phyloP scores from a whole-genome alignment of 2,113 vertebrate genomes.

The Poecile atricapillus region DNA sequence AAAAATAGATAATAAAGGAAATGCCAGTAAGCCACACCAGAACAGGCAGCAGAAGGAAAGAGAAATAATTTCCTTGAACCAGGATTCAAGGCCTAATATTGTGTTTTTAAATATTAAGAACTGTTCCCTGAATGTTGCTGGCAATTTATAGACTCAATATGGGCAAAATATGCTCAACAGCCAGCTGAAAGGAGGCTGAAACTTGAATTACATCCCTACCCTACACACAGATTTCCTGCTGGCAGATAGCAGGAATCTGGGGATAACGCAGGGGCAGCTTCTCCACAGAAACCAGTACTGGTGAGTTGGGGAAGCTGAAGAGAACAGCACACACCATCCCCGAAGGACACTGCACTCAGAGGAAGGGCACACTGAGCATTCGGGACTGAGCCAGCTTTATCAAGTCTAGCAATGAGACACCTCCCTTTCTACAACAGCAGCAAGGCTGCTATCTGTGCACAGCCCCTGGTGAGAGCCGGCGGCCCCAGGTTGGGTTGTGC shows the following conservation, averaged over 20 bases:
- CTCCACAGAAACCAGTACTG: not conserved
- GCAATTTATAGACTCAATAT: not conserved
- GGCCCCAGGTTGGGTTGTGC: rapidly evolving
- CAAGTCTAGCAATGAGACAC: not conserved
- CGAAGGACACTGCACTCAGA: rapidly evolving
- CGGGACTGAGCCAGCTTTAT: not conserved
- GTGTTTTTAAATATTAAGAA: not conserved
- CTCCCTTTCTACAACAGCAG: not conserved
- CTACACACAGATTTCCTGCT: not conserved
- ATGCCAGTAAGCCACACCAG: not conserved
- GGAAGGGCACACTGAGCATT: not conserved
- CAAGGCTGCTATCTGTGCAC: rapidly evolving
- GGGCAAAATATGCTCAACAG: not conserved
- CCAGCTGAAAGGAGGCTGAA: not conserved
- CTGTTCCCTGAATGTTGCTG: not conserved
- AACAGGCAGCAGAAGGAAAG: not conserved
- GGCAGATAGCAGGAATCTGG: not conserved
- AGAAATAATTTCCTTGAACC: not conserved
- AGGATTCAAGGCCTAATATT: not conserved
- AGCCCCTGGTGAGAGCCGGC: rapidly evolving
- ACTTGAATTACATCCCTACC: rapidly evolving
- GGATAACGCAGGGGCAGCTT: rapidly evolving
- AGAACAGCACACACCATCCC: rapidly evolving
- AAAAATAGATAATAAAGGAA: slow-evolving; percentile 48
- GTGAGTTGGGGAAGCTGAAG: rapidly evolving